Evolutionary conservation across 2,797 vertebrate species (phyloP).

Genomic region (Centroberyx gerrardi): DNA sequence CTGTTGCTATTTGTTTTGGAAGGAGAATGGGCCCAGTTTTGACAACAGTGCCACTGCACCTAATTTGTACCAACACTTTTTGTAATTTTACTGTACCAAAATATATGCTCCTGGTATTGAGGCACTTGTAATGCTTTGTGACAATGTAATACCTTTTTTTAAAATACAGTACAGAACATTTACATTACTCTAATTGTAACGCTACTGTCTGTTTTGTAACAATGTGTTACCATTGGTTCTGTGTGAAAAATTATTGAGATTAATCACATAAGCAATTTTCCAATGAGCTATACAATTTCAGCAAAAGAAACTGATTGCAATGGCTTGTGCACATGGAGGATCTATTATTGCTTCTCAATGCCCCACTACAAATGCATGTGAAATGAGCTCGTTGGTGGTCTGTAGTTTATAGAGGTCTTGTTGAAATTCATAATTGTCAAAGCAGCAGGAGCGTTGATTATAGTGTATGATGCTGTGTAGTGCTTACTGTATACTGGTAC

Average conservation of each 20-base stretch:
- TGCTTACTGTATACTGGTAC: conserved; percentile 48
- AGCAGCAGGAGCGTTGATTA: conserved; percentile 32
- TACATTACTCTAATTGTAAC: conserved; percentile 22
- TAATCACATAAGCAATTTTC: conserved; percentile 32
- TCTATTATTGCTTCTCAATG: conserved; percentile 22
- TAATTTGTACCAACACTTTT: conserved; percentile 26
- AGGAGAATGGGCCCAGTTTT: conserved; percentile 13
- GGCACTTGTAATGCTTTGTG: conserved; percentile 45
- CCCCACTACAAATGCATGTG: conserved; percentile 52
- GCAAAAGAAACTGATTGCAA: conserved; percentile 24
- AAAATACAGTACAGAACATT: conserved; percentile 39
- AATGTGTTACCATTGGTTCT: conserved; percentile 45
- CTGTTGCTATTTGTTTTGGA: conserved; percentile 20
- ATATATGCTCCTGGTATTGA: conserved; percentile 40
- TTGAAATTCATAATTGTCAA: conserved; percentile 35
- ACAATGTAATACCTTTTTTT: conserved; percentile 54
- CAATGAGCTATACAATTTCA: conserved; percentile 33
- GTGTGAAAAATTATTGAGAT: conserved; percentile 45
- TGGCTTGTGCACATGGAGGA: conserved; percentile 33
- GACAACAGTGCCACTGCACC: conserved; percentile 34
- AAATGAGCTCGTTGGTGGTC: conserved; percentile 40
- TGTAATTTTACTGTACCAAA: conserved; percentile 51
- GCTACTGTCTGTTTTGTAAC: conserved; percentile 50
- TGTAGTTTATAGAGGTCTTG: conserved; percentile 35
- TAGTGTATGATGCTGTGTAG: conserved; percentile 48